phyloP scores from a whole-genome alignment of 2,113 vertebrate species.

The Rallus limicola region DNA sequence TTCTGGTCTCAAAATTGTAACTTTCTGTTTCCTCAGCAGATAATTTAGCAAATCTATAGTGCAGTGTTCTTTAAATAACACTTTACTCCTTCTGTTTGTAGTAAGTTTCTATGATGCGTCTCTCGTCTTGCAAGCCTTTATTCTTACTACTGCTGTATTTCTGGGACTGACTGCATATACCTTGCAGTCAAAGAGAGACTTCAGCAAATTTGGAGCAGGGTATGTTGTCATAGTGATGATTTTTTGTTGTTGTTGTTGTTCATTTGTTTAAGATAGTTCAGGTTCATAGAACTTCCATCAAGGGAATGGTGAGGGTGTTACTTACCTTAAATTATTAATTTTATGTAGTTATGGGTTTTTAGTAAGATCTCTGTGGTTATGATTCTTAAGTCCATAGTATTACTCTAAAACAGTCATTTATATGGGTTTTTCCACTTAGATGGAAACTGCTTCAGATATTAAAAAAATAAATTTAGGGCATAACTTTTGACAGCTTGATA shows the following conservation, averaged over 20 bases:
- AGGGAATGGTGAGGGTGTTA: neutral
- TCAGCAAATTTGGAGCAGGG: slow-evolving; percentile 92
- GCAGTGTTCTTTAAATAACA: neutral
- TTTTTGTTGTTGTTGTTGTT: neutral
- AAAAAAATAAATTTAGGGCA: neutral
- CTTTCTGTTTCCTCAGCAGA: neutral
- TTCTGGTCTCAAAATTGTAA: neutral
- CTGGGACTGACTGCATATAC: slow-evolving; percentile 89
- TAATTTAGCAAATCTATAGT: neutral
- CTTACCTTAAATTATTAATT: neutral
- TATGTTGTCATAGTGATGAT: slow-evolving; percentile 64
- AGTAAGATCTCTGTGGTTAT: neutral
- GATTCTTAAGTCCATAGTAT: neutral
- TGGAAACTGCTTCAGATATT: neutral
- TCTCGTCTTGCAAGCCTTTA: slow-evolving; percentile 88
- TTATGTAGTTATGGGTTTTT: neutral
- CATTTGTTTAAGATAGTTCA: neutral
- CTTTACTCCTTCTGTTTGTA: slow-evolving; percentile 64
- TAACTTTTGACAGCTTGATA: neutral
- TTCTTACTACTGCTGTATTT: slow-evolving; percentile 90
- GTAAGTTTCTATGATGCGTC: slow-evolving; percentile 91
- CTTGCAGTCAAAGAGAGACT: slow-evolving; percentile 93
- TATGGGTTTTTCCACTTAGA: neutral
- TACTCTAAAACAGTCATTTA: neutral
- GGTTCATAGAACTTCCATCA: neutral